Conservation (phyloP, 1,140 invertebrate genomes). For the Neodiprion virginianus region DNA sequence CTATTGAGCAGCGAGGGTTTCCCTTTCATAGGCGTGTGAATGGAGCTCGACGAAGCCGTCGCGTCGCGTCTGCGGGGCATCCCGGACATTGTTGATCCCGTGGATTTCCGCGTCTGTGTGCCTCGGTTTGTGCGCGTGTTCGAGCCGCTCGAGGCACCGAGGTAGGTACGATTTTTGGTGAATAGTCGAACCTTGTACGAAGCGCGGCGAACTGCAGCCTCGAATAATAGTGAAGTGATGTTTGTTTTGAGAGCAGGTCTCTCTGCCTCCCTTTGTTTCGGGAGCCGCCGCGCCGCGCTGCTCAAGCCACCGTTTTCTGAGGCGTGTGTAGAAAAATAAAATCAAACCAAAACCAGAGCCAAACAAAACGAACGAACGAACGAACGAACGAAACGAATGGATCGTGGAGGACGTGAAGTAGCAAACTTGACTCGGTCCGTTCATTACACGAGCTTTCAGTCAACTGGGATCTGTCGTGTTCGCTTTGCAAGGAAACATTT, state of each 20-base stretch:
- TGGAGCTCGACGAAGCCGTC: constrained; percentile 45
- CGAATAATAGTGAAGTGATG: constrained; percentile 53
- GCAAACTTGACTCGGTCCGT: no score
- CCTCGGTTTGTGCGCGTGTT: neutral
- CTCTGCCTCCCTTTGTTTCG: constrained; percentile 47
- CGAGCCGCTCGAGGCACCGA: neutral
- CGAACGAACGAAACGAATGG: no score
- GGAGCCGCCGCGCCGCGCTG: neutral
- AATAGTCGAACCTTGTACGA: neutral
- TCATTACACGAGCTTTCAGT: no score
- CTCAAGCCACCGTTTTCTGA: neutral
- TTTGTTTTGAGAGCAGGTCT: constrained; percentile 60
- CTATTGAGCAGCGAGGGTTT: neutral
- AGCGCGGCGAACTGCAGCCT: constrained; percentile 19
- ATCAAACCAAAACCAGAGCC: neutral
- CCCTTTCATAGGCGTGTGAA: constrained; percentile 28
- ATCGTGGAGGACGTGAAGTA: no score
- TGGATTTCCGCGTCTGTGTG: neutral
- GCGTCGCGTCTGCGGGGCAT: constrained; percentile 26
- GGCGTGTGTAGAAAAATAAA: constrained; percentile 1
- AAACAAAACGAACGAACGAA: no score
- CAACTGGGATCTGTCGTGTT: no score
- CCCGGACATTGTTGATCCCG: neutral
- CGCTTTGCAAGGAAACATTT: no score
- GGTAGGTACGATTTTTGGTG: neutral